A percentile compares a stretch with the other conserved stretches of the same genome.
Conservation (phyloP, 2,113 vertebrate species). For the Carettochelys insculpta region DNA sequence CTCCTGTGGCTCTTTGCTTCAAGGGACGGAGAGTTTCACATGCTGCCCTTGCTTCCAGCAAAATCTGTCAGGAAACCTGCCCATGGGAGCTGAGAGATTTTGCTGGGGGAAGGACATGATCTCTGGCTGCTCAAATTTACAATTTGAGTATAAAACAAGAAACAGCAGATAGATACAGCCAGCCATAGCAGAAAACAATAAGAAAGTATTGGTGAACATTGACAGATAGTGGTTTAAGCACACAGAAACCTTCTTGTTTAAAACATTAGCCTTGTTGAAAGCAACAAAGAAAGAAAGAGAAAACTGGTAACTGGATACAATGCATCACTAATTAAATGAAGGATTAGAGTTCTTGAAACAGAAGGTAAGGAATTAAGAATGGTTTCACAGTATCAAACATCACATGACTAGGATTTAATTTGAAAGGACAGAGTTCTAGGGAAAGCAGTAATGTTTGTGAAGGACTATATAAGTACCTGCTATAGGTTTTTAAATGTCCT, state of each 20-base stretch:
- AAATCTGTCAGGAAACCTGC: no score
- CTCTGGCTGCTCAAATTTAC: not conserved
- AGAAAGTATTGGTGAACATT: not conserved
- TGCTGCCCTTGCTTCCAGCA: no score
- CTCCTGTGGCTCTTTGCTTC: no score
- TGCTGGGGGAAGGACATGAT: no score
- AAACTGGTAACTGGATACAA: slow-evolving; percentile 1
- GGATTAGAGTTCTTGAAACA: slow-evolving; percentile 57
- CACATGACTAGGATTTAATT: slow-evolving; percentile 55
- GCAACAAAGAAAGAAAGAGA: not conserved
- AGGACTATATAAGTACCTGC: not conserved
- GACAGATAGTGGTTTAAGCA: not conserved
- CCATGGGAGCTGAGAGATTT: no score
- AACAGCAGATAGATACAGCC: not conserved
- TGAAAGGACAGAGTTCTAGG: slow-evolving; percentile 54
- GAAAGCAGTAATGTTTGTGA: slow-evolving; percentile 34
- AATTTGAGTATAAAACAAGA: not conserved
- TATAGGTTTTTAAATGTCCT: slow-evolving; percentile 30
- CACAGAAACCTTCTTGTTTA: not conserved
- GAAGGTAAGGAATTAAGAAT: slow-evolving; percentile 42
- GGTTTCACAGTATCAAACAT: slow-evolving; percentile 32
- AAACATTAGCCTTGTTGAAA: not conserved
- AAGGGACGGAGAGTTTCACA: no score
- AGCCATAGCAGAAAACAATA: not conserved
- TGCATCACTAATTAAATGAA: slow-evolving; percentile 67